Percentiles rank a stretch among this genome's conserved stretches.
Conservation (phyloP, 2,113 vertebrate genomes). For the Thunnus thynnus region DNA sequence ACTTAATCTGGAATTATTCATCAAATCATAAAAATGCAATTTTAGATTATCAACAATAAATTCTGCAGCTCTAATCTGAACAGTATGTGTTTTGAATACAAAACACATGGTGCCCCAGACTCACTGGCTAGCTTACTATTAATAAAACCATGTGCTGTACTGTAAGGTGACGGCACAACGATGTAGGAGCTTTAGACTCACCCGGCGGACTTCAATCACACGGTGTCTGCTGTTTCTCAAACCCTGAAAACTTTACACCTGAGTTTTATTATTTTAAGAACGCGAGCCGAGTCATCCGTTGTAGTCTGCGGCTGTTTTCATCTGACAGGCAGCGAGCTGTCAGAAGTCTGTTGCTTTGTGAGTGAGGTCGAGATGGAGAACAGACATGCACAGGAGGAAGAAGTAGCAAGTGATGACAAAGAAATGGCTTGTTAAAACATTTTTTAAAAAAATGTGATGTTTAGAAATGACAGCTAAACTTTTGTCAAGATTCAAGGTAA, state of each 20-base stretch:
- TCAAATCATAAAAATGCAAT: neutral
- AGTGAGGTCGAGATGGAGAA: conserved; percentile 29
- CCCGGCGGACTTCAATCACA: neutral
- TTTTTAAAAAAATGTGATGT: neutral
- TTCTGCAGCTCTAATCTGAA: conserved; percentile 7
- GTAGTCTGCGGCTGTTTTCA: neutral
- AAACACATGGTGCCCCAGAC: conserved; percentile 40
- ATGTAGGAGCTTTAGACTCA: conserved; percentile 7
- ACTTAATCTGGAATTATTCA: neutral
- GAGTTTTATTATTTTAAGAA: conserved; percentile 21
- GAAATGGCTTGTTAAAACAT: conserved; percentile 14
- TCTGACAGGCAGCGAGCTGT: conserved; percentile 38
- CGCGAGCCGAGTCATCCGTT: neutral
- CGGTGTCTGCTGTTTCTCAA: conserved; percentile 36
- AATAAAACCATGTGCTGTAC: conserved; percentile 38
- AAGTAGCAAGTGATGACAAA: neutral
- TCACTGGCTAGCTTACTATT: conserved; percentile 40
- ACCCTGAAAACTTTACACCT: conserved; percentile 26
- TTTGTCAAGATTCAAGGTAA: neutral
- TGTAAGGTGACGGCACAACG: conserved; percentile 19
- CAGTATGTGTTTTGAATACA: conserved; percentile 10
- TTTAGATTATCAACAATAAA: neutral
- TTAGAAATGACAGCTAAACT: neutral
- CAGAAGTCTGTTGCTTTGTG: conserved; percentile 17
- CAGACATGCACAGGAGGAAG: neutral